These are phyloP conservation scores for Oscheius sp. DNA, from an alignment of 2,888 invertebrate species.

Conservation along the genomic window DNA sequence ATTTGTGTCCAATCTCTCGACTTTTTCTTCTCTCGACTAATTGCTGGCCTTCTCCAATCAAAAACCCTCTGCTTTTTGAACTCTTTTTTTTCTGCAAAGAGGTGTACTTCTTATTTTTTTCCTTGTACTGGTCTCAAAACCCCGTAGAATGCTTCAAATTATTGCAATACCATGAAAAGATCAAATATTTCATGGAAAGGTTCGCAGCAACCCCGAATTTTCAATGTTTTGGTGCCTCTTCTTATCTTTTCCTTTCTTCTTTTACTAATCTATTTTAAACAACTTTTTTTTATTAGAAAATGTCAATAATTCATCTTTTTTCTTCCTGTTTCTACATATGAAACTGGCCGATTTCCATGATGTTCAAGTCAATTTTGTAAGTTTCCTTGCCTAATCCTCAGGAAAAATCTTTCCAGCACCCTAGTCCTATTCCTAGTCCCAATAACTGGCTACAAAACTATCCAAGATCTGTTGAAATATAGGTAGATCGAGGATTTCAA, in stretches of 20 bases:
- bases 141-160: too few species aligned
- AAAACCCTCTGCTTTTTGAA: too few species aligned
- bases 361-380: neutral
- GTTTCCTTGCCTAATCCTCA: too few species aligned
- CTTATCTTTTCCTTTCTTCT: neutral
- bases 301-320: neutral
- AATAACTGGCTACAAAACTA: slow-evolving; percentile 7
- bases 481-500: neutral
- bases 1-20: slow-evolving; percentile 1
- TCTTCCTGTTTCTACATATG: neutral
- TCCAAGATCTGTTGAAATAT: slow-evolving; percentile 11
- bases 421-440: neutral
- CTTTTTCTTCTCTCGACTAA: neutral
- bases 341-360: neutral
- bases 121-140: too few species aligned
- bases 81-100: too few species aligned
- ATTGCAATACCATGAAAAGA: too few species aligned
- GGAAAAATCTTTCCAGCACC: neutral
- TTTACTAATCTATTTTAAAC: neutral
- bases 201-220: too few species aligned
- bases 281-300: slow-evolving; percentile 1
- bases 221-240: neutral
- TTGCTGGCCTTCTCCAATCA: too few species aligned
- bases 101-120: too few species aligned
- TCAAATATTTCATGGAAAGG: too few species aligned